Evolutionary conservation across 2,113 vertebrate species (phyloP).

Genomic region (Ctenodactylus gundi): DNA sequence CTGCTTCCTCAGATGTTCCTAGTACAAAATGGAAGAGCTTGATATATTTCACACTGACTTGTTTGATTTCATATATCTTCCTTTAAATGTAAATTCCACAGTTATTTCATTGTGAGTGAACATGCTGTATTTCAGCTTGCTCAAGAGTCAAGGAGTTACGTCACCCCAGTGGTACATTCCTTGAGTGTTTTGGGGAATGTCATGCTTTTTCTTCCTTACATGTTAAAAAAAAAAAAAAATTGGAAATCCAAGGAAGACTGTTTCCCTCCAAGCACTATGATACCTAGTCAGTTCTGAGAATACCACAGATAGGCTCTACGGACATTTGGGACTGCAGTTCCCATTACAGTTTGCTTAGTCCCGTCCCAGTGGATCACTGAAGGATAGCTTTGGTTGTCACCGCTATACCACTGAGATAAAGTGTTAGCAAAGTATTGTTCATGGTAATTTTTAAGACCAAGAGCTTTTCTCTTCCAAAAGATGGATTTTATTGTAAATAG

Average conservation of each 20-base stretch:
- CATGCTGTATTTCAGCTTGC: constrained; percentile 19
- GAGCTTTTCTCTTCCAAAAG: constrained; percentile 67
- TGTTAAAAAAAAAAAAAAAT: not conserved
- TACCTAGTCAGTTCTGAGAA: constrained; percentile 13
- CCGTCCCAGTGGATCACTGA: constrained; percentile 20
- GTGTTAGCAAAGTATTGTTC: constrained; percentile 74
- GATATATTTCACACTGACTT: constrained; percentile 62
- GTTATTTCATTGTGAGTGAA: constrained; percentile 43
- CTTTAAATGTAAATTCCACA: constrained; percentile 23
- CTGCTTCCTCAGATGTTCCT: not conserved
- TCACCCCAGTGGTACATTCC: not conserved
- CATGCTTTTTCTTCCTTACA: not conserved
- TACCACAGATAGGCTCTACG: constrained; percentile 3
- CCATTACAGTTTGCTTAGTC: not conserved
- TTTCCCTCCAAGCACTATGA: not conserved
- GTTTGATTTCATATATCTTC: constrained; percentile 31
- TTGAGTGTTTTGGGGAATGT: not conserved
- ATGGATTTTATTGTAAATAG: constrained; percentile 79
- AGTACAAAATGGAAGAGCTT: constrained; percentile 49
- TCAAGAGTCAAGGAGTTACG: not conserved
- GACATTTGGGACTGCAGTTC: constrained; percentile 43
- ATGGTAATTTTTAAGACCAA: constrained; percentile 50
- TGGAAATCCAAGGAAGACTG: not conserved
- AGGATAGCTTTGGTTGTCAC: constrained; percentile 61
- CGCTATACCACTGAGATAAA: constrained; percentile 69